Evolutionary conservation across 1,140 invertebrate genomes (phyloP), one percentile per base, ranked within the genome.

Genomic region (Augochlora pura): DNA sequence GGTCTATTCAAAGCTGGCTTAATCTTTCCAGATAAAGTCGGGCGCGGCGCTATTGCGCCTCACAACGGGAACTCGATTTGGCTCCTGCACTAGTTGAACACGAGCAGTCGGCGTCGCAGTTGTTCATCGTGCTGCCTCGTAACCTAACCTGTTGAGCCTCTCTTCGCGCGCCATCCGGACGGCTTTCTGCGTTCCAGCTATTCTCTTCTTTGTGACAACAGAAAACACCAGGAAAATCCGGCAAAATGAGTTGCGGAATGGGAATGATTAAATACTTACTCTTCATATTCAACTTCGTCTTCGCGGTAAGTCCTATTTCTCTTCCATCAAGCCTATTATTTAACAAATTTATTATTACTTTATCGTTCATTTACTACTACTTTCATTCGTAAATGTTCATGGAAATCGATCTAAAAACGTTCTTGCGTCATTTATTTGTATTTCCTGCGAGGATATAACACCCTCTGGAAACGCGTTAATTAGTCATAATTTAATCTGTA

Each of bases 181-280:
- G 23, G 42, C 2, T 54, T n/a, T 6, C n/a, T 7, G 2, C 7
- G 52, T 65, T 38, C 16, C 0, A 68, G 42, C 59, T 25, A 16
- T 21, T 16, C 42, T 38, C n/a, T 25, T 39, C 23, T 16, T 67
- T 5, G 49, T 23, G 23, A 4, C 9, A 16, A 2, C 25, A 23
- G 10, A 16, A n/a, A 16, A 1, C 23, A 49, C 93, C 93, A 91
- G 91, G 92, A 91, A 88, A 77, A 23, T n/a, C 88, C 23, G 89
- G 84, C 65, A 90, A 87, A 74, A 91, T 96, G 87, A 94, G 96
- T 91, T 94, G 96, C 66, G 96, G 96, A 88, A 96, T 96, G 94
- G 94, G 94, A 87, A 95, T 95, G 88, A 94, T 97, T 68, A 98
- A 97, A 91, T 97, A 96, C 86, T 95, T 98, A 92, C 94, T 98